Evolutionary conservation across 2,888 invertebrate genomes (phyloP).

Genomic region (Tethea ocularis): DNA sequence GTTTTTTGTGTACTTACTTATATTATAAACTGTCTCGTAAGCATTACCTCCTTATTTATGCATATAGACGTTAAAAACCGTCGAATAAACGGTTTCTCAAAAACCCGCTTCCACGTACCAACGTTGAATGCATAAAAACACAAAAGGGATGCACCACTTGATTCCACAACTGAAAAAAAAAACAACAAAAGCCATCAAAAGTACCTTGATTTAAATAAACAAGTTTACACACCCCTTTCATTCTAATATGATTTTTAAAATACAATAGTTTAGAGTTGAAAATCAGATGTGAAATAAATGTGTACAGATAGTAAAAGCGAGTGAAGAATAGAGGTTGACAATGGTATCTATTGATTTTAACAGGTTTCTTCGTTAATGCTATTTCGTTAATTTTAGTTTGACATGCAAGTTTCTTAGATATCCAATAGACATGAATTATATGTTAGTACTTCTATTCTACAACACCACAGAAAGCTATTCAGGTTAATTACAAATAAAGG

Average conservation of each 20-base stretch:
- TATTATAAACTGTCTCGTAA: background rate
- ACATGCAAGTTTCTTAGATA: no score
- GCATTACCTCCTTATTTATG: background rate
- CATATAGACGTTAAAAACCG: slow-evolving; percentile 15
- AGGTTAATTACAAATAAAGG: no score
- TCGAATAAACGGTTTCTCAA: slow-evolving; percentile 16
- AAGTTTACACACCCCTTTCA: slow-evolving; percentile 2
- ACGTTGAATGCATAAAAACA: slow-evolving; percentile 13
- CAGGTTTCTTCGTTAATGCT: slow-evolving; percentile 8
- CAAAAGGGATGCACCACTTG: slow-evolving; percentile 18
- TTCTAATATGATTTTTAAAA: background rate
- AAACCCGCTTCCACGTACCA: slow-evolving; percentile 14
- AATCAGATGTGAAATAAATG: background rate
- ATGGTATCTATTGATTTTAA: slow-evolving; percentile 3
- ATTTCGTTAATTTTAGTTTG: background rate
- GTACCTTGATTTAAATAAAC: background rate
- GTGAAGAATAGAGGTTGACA: background rate
- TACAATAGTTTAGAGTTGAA: background rate
- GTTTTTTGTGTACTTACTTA: no score
- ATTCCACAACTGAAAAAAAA: slow-evolving; percentile 6
- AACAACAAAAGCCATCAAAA: background rate
- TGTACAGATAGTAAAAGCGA: background rate
- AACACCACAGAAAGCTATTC: no score
- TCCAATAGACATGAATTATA: no score
- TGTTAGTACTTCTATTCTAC: no score